Evolutionary conservation across 1,140 invertebrate genomes (phyloP), one percentile per base, ranked within the genome.

Genomic region (Bactericera cockerelli): DNA sequence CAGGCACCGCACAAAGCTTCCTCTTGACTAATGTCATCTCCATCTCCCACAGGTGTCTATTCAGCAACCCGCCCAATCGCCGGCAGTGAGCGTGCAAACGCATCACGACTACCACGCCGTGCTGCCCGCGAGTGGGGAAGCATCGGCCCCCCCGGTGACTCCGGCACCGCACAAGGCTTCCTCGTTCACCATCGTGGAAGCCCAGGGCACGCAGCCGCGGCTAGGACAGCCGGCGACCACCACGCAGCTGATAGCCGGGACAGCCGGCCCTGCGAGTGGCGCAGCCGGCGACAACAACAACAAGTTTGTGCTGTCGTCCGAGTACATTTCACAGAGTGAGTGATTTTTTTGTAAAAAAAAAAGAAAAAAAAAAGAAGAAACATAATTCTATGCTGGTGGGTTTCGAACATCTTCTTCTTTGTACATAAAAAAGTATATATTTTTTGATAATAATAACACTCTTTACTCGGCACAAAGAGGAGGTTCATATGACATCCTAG

Each of bases 241-340:
- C 4, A 4, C 4, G 13, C 28, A 31, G 28, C 28, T 31, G 28
- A 13, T 31, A 6, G 16, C 58, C 21, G 58, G 13, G 10, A 24
- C 58, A 22, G 54, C 58, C 10, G 8, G 14, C 4, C 31, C 2
- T 25, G 19, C 24, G 19, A 33, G 16, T 2, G 14, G 53, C 14
- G 33, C 3, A 26, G 56, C 49, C 67, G 68, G 70, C 57, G 67
- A 73, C 61, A 83, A 84, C 69, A 84, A 73, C 61, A 82, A 84
- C 69, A 84, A 87, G 72, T 92, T 90, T 72, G 81, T 89, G 62
- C 72, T 91, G 3, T 91, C 89, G 6, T 84, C 84, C 33, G 87
- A 90, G 70, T 90, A 90, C 65, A 90, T 90, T 68, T 87, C 90
- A 69, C 85, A 91, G 76, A 88, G 84, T 88, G 77, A 79, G 79